These are phyloP conservation scores for Dugesia japonica DNA, from an alignment of 2,888 invertebrate species.

Conservation along the genomic window DNA sequence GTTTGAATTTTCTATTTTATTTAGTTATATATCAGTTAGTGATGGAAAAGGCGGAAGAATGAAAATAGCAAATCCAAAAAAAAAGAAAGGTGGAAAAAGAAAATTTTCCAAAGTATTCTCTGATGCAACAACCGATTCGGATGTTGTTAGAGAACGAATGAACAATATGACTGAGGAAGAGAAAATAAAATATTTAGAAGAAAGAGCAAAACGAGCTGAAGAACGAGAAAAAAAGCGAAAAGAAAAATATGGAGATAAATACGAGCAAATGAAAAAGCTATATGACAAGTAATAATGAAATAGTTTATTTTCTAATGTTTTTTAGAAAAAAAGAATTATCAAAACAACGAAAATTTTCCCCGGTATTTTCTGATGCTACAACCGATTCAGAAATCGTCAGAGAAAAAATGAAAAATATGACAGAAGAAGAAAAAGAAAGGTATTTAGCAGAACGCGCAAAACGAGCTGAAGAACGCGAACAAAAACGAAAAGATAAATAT, in stretches of 20 bases:
- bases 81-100: conserved; percentile 23
- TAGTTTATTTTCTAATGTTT: too few relatives aligned
- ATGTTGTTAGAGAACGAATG: conserved; percentile 37
- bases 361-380: conserved; percentile 39
- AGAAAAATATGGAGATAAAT: conserved; percentile 37
- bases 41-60: conserved; percentile 43
- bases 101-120: conserved; percentile 36
- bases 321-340: background rate
- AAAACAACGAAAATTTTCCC: background rate
- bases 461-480: conserved; percentile 62
- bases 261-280: conserved; percentile 36
- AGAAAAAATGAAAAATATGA: conserved; percentile 43
- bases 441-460: conserved; percentile 51
- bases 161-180: conserved; percentile 20
- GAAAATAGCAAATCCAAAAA: conserved; percentile 28
- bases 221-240: conserved; percentile 42
- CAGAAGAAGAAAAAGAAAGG: conserved; percentile 42
- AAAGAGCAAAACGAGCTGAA: conserved; percentile 53
- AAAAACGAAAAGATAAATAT: conserved; percentile 43
- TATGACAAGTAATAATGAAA: background rate
- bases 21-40: conserved; percentile 27
- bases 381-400: conserved; percentile 42
- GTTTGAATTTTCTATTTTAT: too few relatives aligned
- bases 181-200: conserved; percentile 40
- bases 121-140: conserved; percentile 42